A percentile compares a stretch with the other conserved stretches of the same genome.
Conservation (phyloP, 2,888 invertebrate genomes). For the Cactoblastis cactorum region DNA sequence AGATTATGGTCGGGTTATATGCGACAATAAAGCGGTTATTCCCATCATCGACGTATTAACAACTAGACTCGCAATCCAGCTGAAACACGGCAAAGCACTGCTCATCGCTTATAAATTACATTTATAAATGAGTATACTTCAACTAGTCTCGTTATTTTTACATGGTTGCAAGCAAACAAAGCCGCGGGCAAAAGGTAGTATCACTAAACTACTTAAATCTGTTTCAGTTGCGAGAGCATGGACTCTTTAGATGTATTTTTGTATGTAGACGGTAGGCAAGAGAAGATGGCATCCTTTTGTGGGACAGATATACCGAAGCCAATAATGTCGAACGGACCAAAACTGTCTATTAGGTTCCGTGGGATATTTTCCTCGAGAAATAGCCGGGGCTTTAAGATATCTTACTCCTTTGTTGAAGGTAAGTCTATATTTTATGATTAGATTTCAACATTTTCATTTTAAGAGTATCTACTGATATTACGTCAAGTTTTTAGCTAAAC, state of each 20-base stretch:
- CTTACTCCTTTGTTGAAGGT: constrained; percentile 94
- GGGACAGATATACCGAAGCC: constrained; percentile 90
- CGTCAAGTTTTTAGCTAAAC: not conserved
- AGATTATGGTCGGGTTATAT: too few relatives aligned
- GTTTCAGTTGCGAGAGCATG: constrained; percentile 87
- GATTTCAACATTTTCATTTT: not conserved
- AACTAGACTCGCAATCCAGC: too few relatives aligned
- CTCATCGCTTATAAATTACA: too few relatives aligned
- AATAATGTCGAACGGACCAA: constrained; percentile 95
- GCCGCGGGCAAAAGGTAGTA: too few relatives aligned
- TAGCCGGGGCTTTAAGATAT: constrained; percentile 92
- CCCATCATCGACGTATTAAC: too few relatives aligned
- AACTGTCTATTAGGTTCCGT: constrained; percentile 90
- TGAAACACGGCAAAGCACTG: too few relatives aligned
- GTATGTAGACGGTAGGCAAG: constrained; percentile 89
- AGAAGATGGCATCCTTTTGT: constrained; percentile 93
- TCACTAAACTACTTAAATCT: constrained; percentile 21
- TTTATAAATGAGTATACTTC: too few relatives aligned
- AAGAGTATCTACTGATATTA: not conserved
- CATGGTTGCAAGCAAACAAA: too few relatives aligned
- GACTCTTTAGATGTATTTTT: constrained; percentile 90
- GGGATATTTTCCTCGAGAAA: constrained; percentile 87
- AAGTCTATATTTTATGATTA: constrained; percentile 42
- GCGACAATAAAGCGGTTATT: too few relatives aligned
- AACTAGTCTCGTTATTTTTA: too few relatives aligned